Evolutionary conservation across 1,140 invertebrate genomes (phyloP).

Genomic region (Sitobion miscanthi): DNA sequence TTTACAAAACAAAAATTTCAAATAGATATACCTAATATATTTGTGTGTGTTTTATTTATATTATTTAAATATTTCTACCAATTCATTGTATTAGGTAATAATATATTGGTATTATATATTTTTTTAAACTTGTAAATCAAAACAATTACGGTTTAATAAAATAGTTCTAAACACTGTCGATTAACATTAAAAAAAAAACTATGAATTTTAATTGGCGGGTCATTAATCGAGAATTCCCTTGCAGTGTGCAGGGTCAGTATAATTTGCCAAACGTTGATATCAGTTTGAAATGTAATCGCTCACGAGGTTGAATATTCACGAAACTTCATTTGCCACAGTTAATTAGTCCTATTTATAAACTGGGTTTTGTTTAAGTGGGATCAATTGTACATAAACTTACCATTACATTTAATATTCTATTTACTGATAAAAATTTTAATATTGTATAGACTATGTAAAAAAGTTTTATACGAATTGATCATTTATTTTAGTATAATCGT

Average conservation of each 20-base stretch:
- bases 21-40: no score
- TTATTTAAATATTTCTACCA: neutral
- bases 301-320: neutral
- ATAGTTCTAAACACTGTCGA: neutral
- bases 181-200: neutral
- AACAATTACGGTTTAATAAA: neutral
- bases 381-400: neutral
- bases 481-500: neutral
- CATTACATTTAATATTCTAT: neutral
- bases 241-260: neutral
- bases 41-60: neutral
- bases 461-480: neutral
- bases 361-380: constrained; percentile 19
- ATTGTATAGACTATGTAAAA: neutral
- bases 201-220: neutral
- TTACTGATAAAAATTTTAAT: neutral
- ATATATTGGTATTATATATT: neutral
- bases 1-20: no score
- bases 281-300: neutral
- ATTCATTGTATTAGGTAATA: neutral
- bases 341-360: constrained; percentile 7
- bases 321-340: neutral
- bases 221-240: neutral
- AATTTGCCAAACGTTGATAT: neutral
- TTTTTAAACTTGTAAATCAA: neutral